Evolutionary conservation across 1,140 invertebrate genomes (phyloP).

Genomic region (Ruditapes philippinarum): DNA sequence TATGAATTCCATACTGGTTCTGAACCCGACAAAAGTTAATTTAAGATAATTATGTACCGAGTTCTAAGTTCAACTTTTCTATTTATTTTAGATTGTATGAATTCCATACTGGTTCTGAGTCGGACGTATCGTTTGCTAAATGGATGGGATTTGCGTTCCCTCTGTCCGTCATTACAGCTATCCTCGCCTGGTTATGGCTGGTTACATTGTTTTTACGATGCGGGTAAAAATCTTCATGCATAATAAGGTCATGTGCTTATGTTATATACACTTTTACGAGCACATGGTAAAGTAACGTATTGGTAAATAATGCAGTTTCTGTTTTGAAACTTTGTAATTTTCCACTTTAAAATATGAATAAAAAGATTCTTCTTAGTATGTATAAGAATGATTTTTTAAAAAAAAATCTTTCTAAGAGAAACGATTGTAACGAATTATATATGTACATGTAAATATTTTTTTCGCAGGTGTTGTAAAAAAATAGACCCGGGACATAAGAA

Average conservation of each 20-base stretch:
- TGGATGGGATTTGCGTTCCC: constrained; percentile 86
- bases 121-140: constrained; percentile 80
- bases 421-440: no score
- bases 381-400: no score
- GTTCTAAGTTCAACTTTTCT: no score
- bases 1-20: no score
- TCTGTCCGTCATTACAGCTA: constrained; percentile 76
- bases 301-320: not conserved
- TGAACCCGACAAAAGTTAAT: no score
- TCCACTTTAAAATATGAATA: no score
- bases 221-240: constrained; percentile 1
- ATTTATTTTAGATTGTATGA: constrained; percentile 12
- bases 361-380: no score
- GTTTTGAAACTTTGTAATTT: not conserved
- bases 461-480: constrained; percentile 21
- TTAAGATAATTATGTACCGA: no score
- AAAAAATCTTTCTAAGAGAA: no score
- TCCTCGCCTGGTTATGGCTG: constrained; percentile 83
- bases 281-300: not conserved
- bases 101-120: not conserved
- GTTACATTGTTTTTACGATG: constrained; percentile 21
- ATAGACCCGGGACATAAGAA: not conserved
- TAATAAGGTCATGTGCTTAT: not conserved
- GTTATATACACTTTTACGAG: not conserved
- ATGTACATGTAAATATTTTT: not conserved